phyloP scores from a whole-genome alignment of 2,113 vertebrate species.

The Aplodontia rufa region DNA sequence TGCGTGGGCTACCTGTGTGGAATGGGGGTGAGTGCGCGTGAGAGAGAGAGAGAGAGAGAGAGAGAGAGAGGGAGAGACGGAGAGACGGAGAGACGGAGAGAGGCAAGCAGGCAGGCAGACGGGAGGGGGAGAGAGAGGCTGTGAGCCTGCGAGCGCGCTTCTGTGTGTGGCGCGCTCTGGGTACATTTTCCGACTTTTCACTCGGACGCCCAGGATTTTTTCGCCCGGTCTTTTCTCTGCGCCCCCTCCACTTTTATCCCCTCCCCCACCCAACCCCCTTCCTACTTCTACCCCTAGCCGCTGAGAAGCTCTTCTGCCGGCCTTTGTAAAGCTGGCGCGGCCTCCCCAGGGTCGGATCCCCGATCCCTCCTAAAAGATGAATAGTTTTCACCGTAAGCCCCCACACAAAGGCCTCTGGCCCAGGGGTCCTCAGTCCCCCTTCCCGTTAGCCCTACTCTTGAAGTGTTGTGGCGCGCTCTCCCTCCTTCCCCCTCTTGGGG shows the following conservation, averaged over 20 bases:
- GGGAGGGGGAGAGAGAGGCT: neutral
- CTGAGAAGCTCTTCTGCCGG: neutral
- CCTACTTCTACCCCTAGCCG: neutral
- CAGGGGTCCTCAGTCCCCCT: neutral
- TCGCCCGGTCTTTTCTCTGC: constrained; percentile 10
- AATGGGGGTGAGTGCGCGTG: neutral
- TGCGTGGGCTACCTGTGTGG: constrained; percentile 30
- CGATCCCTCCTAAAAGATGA: neutral
- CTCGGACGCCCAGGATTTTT: constrained; percentile 27
- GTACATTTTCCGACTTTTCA: constrained; percentile 66
- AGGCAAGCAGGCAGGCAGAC: neutral
- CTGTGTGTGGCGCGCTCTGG: constrained; percentile 5
- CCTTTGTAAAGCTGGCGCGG: neutral
- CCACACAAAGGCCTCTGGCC: constrained; percentile 1
- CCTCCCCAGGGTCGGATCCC: neutral
- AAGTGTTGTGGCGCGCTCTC: neutral
- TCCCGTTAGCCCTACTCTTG: neutral
- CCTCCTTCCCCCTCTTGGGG: neutral
- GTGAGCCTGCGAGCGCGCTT: neutral
- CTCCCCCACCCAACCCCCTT: neutral
- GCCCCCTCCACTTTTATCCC: neutral
- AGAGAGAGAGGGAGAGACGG: neutral
- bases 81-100: neutral
- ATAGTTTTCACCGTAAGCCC: constrained; percentile 25
- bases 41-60: neutral